These are phyloP conservation scores for Puntigrus tetrazona DNA, from an alignment of 2,113 vertebrate species.

Conservation along the genomic window DNA sequence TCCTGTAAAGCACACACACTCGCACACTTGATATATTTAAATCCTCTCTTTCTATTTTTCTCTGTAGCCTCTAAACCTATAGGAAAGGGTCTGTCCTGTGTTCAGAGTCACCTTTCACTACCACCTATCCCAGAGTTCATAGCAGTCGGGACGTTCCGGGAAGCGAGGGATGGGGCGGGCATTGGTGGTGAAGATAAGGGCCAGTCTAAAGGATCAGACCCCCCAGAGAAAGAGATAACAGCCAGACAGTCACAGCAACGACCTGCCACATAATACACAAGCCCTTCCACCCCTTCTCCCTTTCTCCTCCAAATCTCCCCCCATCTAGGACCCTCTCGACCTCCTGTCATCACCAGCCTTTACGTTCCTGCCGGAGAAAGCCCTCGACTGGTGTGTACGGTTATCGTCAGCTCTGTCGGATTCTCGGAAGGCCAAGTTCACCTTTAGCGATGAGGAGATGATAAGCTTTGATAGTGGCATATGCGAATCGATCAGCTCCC, in stretches of 20 bases:
- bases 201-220: constrained; percentile 52
- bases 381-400: constrained; percentile 71
- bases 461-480: constrained; percentile 70
- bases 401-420: constrained; percentile 73
- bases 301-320: constrained; percentile 65
- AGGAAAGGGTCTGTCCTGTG: constrained; percentile 16
- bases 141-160: constrained; percentile 68
- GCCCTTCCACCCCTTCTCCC: constrained; percentile 61
- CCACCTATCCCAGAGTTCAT: constrained; percentile 51
- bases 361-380: constrained; percentile 70
- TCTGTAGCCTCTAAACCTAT: neutral
- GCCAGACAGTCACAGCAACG: constrained; percentile 74
- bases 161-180: constrained; percentile 56
- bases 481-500: constrained; percentile 67
- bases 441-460: constrained; percentile 77
- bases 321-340: constrained; percentile 67
- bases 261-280: constrained; percentile 75
- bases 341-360: constrained; percentile 80
- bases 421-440: constrained; percentile 81
- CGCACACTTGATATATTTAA: neutral
- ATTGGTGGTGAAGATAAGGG: constrained; percentile 65
- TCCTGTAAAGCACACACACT: neutral
- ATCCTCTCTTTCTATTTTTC: neutral
- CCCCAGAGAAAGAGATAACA: constrained; percentile 73
- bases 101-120: constrained; percentile 68